phyloP scores from a whole-genome alignment of 2,888 invertebrate genomes.

The Heliconius sara region DNA sequence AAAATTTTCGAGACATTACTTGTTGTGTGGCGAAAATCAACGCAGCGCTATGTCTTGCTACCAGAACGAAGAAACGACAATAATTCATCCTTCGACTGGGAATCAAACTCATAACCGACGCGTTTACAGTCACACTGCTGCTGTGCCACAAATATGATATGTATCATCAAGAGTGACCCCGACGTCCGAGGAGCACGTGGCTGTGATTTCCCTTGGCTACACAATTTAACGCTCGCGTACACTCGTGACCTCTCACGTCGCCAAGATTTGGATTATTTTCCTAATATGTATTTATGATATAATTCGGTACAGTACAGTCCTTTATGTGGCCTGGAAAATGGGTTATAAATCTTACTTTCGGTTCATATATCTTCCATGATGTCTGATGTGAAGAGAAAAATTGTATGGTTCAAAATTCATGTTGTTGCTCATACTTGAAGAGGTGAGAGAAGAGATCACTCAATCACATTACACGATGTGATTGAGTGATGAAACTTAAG shows the following conservation, averaged over 20 bases:
- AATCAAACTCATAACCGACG: background rate
- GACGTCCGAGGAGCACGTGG: conserved; percentile 1
- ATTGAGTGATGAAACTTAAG: no score
- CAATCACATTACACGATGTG: no score
- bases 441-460: no score
- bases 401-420: no score
- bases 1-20: background rate
- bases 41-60: no score
- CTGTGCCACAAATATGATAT: conserved; percentile 1
- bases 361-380: background rate
- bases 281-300: conserved; percentile 2
- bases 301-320: background rate
- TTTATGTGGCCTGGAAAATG: background rate
- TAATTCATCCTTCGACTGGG: background rate
- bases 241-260: conserved; percentile 17
- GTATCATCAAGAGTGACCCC: background rate
- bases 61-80: no score
- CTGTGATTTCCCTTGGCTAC: conserved; percentile 37
- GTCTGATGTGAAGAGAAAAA: background rate
- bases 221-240: conserved; percentile 30
- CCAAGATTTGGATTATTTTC: conserved; percentile 19
- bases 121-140: background rate
- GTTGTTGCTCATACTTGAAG: no score
- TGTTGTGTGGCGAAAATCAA: background rate
- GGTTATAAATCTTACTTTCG: background rate